Conservation (phyloP, 2,888 invertebrate genomes). For the Cataglyphis rosenhaueri region DNA sequence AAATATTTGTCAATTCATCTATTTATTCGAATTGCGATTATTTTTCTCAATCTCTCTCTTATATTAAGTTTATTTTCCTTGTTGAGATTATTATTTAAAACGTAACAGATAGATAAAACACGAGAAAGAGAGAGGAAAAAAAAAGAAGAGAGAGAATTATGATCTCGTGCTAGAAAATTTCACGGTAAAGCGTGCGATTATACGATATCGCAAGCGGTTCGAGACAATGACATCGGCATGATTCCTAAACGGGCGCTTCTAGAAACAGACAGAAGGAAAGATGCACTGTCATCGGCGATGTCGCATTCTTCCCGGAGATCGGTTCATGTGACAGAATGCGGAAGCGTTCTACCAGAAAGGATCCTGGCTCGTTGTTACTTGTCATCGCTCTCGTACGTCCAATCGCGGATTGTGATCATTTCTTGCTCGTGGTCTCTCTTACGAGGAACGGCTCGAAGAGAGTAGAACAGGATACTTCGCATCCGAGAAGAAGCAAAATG, state of each 20-base stretch:
- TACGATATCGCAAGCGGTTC: conserved; percentile 41
- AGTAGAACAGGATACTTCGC: conserved; percentile 7
- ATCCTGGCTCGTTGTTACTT: conserved; percentile 38
- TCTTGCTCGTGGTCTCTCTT: conserved; percentile 34
- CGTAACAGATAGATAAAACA: not conserved
- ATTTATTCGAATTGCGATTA: not conserved
- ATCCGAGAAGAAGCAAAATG: conserved; percentile 11
- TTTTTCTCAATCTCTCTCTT: not conserved
- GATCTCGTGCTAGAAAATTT: conserved; percentile 4
- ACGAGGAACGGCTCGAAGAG: conserved; percentile 10
- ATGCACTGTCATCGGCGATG: conserved; percentile 58
- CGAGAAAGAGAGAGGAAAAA: not conserved
- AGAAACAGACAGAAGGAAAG: conserved; percentile 54
- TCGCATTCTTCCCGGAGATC: conserved; percentile 69
- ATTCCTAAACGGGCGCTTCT: conserved; percentile 45
- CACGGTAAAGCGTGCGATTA: conserved; percentile 33
- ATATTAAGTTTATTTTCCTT: not conserved
- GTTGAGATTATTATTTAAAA: not conserved
- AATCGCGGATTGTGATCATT: conserved; percentile 48
- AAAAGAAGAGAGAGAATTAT: not conserved
- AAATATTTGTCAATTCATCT: not conserved
- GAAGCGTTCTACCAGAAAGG: conserved; percentile 68
- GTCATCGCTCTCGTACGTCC: conserved; percentile 55
- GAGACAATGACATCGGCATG: conserved; percentile 64
- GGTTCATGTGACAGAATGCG: conserved; percentile 77